Evolutionary conservation across 1,140 invertebrate species (phyloP), one percentile per base, ranked within the genome.

Genomic region (Pseudoatta argentina): DNA sequence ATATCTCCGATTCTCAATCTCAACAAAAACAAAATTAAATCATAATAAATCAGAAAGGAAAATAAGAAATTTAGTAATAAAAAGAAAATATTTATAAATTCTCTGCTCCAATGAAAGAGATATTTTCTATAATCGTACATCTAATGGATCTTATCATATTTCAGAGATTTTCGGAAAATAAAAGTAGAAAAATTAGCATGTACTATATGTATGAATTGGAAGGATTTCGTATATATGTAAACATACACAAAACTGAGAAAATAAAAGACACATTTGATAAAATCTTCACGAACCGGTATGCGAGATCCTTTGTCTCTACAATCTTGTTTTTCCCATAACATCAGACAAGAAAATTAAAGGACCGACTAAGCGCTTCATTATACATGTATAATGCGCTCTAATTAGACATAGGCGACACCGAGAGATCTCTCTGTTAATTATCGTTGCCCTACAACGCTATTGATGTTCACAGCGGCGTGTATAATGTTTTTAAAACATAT

Each of bases 401-500:
- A 91, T 91, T 91, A 91, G 78, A 72, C 72, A 66, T 72, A 77
- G 48, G 66, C 67, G 86, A 88, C 86, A 88, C 18, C 66, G 44
- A 30, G 34, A 55, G 59, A 73, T 83, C 34, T 27, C 24, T 16
- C 44, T 67, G 51, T 90, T 91, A 91, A 91, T 91, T 90, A 76
- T 51, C 57, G 12, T 71, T 69, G 24, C 10, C 53, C 18, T 1
- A 69, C 76, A 79, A 71, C 86, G 44, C 69, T 39, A 87, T 85
- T 81, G 79, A 86, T 73, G 88, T 44, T 75, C 51, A 21, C 77
- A 66, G 44, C 71, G 59, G 21, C 39, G 64, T 16, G 79, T 61
- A 27, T 53, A 57, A 12, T 67, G 55, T 85, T 88, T 77, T 76
- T 72, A 71, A 88, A 86, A 89, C 75, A 79, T 85, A 83, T 76